Evolutionary conservation across 2,797 vertebrate genomes (phyloP).

Genomic region (Pantherophis vulpinus): DNA sequence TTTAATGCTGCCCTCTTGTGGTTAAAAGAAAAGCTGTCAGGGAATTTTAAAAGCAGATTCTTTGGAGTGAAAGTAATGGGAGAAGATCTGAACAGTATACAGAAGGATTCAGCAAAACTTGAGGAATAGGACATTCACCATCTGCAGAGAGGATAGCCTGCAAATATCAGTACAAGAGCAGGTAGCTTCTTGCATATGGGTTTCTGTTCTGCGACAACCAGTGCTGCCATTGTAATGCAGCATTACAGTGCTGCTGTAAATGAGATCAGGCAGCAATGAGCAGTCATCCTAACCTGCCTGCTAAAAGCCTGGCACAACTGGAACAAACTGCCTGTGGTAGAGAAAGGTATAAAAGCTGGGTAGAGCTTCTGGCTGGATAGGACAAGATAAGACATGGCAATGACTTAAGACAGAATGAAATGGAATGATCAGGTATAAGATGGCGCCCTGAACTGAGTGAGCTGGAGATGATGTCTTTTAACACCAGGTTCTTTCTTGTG

Average conservation of each 20-base stretch:
- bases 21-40: not conserved
- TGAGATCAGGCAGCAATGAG: not conserved
- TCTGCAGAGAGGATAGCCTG: not conserved
- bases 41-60: not conserved
- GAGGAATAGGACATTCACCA: not conserved
- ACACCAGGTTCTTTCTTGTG: not conserved
- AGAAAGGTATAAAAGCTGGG: not conserved
- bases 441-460: not conserved
- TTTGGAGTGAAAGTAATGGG: not conserved
- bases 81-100: not conserved
- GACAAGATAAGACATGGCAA: not conserved
- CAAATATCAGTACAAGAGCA: not conserved
- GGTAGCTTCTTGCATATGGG: not conserved
- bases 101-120: not conserved
- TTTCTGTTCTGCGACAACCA: not conserved
- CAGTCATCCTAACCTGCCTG: not conserved
- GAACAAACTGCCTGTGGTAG: not conserved
- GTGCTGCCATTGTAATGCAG: too few species aligned
- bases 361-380: not conserved
- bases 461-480: not conserved
- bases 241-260: not conserved
- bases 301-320: not conserved
- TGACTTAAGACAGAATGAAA: not conserved
- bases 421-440: not conserved
- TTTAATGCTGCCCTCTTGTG: constrained; percentile 10